Conservation (phyloP, 2,888 invertebrate genomes). For the Torymus texanus region DNA sequence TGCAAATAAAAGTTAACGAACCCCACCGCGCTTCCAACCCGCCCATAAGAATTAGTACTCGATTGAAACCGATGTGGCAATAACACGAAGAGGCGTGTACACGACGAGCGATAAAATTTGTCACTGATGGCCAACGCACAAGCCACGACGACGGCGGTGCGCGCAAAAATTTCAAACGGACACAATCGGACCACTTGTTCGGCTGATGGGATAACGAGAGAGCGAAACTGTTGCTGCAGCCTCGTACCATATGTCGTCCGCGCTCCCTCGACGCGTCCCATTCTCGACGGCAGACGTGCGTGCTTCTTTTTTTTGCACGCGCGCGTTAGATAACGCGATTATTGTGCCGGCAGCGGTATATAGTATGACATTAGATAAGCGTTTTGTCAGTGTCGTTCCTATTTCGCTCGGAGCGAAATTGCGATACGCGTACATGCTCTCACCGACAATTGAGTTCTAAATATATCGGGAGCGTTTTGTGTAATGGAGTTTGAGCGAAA, state of each 20-base stretch:
- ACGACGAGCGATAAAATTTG: slow-evolving; percentile 26
- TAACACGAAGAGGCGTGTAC: no score
- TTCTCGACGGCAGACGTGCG: neutral
- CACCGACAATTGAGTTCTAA: no score
- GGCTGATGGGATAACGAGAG: slow-evolving; percentile 43
- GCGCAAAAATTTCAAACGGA: slow-evolving; percentile 37
- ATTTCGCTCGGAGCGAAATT: neutral
- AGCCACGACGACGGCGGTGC: neutral
- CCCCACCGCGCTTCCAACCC: neutral
- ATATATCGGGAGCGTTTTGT: no score
- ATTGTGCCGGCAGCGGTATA: no score
- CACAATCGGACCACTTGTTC: slow-evolving; percentile 49
- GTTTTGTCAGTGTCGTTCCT: neutral
- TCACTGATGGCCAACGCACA: no score
- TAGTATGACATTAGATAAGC: slow-evolving; percentile 8
- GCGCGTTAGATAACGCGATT: slow-evolving; percentile 19
- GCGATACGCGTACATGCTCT: no score
- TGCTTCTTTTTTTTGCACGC: neutral
- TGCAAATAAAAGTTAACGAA: no score
- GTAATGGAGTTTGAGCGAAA: no score
- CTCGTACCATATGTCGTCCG: slow-evolving; percentile 36
- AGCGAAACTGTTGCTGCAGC: neutral
- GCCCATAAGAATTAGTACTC: slow-evolving; percentile 5
- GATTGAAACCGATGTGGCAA: slow-evolving; percentile 42
- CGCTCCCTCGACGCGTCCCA: slow-evolving; percentile 25